Evolutionary conservation across 2,797 vertebrate genomes (phyloP).

Genomic region (Lepidocolaptes lacrymiger): DNA sequence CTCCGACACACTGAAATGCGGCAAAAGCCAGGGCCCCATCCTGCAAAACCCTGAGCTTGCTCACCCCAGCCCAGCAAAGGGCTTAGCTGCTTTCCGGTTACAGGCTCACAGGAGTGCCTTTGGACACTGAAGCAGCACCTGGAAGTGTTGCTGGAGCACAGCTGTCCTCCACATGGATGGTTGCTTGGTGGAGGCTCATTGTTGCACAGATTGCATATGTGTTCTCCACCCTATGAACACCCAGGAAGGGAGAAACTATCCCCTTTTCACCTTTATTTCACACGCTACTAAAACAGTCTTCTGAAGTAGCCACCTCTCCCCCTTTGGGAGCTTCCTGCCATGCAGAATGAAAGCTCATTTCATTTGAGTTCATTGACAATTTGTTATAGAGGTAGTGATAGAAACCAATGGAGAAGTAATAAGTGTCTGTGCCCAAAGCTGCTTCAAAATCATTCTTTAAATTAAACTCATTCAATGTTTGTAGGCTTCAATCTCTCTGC

Average conservation of each 20-base stretch:
- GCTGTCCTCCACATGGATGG: fast-evolving
- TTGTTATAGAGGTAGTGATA: not conserved
- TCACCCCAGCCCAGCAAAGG: not conserved
- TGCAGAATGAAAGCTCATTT: not conserved
- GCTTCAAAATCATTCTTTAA: conserved; percentile 30
- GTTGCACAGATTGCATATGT: not conserved
- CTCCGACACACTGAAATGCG: fast-evolving
- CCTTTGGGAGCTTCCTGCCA: not conserved
- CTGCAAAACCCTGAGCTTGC: not conserved
- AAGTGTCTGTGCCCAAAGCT: not conserved
- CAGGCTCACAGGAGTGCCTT: not conserved
- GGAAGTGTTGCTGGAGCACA: not conserved
- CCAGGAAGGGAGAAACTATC: not conserved
- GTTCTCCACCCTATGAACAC: not conserved
- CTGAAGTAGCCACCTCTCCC: not conserved
- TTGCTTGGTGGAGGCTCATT: not conserved
- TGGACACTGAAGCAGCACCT: not conserved
- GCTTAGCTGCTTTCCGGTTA: not conserved
- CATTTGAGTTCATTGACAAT: not conserved
- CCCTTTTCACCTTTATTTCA: not conserved
- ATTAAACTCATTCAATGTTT: conserved; percentile 13
- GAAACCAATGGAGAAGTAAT: conserved; percentile 14
- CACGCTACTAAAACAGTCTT: not conserved
- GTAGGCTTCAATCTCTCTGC: not conserved
- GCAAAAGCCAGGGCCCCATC: not conserved